Evolutionary conservation across 2,888 invertebrate genomes (phyloP).

Genomic region (Glomeris marginata): DNA sequence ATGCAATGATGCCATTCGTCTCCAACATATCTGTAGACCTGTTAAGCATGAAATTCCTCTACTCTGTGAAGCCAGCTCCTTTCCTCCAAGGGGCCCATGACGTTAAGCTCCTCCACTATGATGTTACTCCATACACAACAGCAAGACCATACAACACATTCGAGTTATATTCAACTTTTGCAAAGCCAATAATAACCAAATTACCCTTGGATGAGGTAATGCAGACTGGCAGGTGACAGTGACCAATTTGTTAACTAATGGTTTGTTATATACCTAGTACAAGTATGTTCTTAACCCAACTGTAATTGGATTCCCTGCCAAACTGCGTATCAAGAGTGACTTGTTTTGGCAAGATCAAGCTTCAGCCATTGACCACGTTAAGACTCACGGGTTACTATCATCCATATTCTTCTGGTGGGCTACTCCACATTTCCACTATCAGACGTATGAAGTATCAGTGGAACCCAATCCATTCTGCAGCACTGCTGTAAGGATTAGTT

Average conservation of each 20-base stretch:
- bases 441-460: conserved; percentile 1
- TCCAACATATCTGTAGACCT: neutral
- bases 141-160: neutral
- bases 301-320: conserved; percentile 1
- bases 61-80: neutral
- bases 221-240: too few species aligned
- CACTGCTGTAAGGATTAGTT: conserved; percentile 2
- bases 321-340: conserved; percentile 7
- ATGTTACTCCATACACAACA: conserved; percentile 6
- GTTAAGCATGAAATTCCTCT: neutral
- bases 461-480: conserved; percentile 3
- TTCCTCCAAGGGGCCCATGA: neutral
- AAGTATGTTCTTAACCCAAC: neutral
- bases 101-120: neutral
- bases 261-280: conserved; percentile 2
- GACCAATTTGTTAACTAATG: too few species aligned
- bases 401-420: neutral
- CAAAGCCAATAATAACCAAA: neutral
- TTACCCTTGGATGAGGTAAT: conserved; percentile 5
- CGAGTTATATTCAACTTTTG: too few species aligned
- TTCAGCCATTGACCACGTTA: conserved; percentile 1
- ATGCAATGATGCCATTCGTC: neutral
- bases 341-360: conserved; percentile 10
- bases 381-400: conserved; percentile 4
- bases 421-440: conserved; percentile 7